Conservation (phyloP, 2,113 vertebrate species). For the Campylomormyrus tamandua region DNA sequence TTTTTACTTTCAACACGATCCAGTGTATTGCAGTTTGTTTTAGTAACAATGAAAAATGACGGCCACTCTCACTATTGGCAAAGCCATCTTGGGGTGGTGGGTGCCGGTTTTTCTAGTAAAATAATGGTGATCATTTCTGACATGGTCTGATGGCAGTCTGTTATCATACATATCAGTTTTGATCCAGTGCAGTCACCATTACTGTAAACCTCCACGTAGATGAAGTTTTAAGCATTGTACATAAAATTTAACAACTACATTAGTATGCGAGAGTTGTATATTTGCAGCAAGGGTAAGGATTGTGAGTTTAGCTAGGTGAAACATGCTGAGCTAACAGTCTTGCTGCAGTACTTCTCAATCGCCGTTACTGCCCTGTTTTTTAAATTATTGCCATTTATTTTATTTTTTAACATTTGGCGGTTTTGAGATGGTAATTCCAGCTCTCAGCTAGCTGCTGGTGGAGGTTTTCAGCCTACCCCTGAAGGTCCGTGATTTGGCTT, state of each 20-base stretch:
- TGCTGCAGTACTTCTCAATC: background rate
- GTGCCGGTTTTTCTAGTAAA: background rate
- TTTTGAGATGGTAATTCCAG: background rate
- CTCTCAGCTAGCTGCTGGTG: background rate
- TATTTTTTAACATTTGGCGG: background rate
- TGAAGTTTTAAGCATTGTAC: background rate
- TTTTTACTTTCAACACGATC: background rate
- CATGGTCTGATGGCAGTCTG: background rate
- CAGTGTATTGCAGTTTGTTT: background rate
- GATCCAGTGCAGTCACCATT: background rate
- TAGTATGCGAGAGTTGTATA: background rate
- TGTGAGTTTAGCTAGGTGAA: background rate
- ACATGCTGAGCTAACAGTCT: background rate
- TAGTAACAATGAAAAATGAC: background rate
- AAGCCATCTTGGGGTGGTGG: background rate
- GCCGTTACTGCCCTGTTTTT: background rate
- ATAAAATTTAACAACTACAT: background rate
- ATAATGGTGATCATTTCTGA: background rate
- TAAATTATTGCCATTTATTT: background rate
- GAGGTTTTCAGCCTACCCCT: background rate
- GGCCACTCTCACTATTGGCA: background rate
- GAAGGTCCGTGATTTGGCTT: background rate
- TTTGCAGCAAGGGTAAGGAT: background rate
- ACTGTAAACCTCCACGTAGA: background rate
- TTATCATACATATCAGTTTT: background rate